These are phyloP conservation scores for Micrasema longulum DNA, from an alignment of 1,140 invertebrate genomes.

Conservation along the genomic window DNA sequence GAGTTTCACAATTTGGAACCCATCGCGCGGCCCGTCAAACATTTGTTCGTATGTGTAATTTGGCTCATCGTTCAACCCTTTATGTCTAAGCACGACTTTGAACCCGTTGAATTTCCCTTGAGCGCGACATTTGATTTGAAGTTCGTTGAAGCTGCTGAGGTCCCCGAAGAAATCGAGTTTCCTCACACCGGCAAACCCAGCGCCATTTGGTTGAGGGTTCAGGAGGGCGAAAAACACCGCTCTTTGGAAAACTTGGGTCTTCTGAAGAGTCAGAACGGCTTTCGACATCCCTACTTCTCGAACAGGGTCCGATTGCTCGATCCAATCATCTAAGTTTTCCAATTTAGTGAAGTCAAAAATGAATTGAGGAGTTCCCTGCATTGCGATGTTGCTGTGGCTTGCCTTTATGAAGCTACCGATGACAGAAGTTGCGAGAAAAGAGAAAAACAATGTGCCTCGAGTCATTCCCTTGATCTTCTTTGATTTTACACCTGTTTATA, in stretches of 20 bases:
- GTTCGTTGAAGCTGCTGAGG: slow-evolving; percentile 64
- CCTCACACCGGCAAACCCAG: slow-evolving; percentile 75
- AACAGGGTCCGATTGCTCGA: slow-evolving; percentile 75
- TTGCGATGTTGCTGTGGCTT: neutral
- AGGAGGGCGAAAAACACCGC: slow-evolving; percentile 76
- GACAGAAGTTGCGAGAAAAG: slow-evolving; percentile 15
- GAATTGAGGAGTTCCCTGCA: slow-evolving; percentile 1
- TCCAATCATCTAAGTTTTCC: slow-evolving; percentile 63
- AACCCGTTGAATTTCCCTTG: slow-evolving; percentile 71
- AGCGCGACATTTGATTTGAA: slow-evolving; percentile 70
- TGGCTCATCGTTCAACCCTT: slow-evolving; percentile 68
- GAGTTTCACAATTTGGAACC: slow-evolving; percentile 68
- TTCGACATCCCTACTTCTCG: slow-evolving; percentile 76
- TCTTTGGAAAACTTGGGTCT: slow-evolving; percentile 70
- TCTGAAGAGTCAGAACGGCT: slow-evolving; percentile 71
- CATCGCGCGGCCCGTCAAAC: slow-evolving; percentile 69
- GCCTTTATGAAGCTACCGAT: slow-evolving; percentile 33
- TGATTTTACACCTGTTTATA: no score
- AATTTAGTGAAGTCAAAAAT: slow-evolving; percentile 47
- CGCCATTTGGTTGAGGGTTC: slow-evolving; percentile 78
- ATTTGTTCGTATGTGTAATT: slow-evolving; percentile 75
- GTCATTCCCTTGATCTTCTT: neutral
- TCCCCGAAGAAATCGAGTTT: slow-evolving; percentile 64
- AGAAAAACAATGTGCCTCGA: slow-evolving; percentile 10
- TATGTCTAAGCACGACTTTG: slow-evolving; percentile 75